phyloP scores from a whole-genome alignment of 2,888 invertebrate species.

The Hydrotaea cyrtoneurina region DNA sequence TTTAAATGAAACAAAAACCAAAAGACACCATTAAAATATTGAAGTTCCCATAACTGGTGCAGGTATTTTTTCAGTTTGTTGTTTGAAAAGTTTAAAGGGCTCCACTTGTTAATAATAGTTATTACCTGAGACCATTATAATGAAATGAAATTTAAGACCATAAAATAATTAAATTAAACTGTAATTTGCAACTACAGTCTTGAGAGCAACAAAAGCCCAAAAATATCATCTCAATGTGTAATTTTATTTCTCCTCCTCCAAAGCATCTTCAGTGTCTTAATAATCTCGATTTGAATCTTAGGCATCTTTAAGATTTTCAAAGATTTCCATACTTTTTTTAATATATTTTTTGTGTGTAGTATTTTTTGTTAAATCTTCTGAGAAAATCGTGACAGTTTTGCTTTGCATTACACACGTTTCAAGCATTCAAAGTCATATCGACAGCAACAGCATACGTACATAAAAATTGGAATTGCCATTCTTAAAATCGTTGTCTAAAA shows the following conservation, averaged over 20 bases:
- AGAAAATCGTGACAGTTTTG: conserved; percentile 60
- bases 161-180: conserved; percentile 20
- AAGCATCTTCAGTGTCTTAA: neutral
- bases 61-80: neutral
- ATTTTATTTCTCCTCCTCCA: neutral
- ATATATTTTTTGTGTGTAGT: neutral
- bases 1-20: too few species aligned
- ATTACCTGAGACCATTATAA: neutral
- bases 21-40: too few species aligned
- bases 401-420: conserved; percentile 63
- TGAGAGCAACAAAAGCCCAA: neutral
- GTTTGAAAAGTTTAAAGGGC: neutral
- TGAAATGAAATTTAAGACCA: neutral
- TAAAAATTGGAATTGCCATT: neutral
- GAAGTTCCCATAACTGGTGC: too few species aligned
- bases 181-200: neutral
- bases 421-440: conserved; percentile 63
- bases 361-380: neutral
- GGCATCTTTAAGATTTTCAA: neutral
- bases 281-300: neutral
- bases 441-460: neutral
- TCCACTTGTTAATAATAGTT: conserved; percentile 22
- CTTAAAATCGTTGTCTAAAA: neutral
- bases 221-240: conserved; percentile 7
- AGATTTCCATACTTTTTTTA: neutral